phyloP scores from a whole-genome alignment of 2,797 vertebrate species.

The Notolepis coatsorum region DNA sequence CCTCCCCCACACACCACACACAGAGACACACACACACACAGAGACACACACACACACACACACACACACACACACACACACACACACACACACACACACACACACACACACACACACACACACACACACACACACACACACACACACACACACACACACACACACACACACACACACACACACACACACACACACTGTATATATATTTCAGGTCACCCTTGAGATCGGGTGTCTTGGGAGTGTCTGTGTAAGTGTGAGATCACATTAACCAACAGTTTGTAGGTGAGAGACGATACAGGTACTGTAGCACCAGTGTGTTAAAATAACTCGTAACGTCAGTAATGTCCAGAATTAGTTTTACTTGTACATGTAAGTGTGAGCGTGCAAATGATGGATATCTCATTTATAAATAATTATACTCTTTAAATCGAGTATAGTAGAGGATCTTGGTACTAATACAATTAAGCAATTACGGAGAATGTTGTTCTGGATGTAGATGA shows the following conservation, averaged over 20 bases:
- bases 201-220: slow-evolving; percentile 22
- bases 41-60: neutral
- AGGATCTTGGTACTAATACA: too few species aligned
- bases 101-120: too few species aligned
- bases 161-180: neutral
- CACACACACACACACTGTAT: neutral
- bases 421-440: too few species aligned
- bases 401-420: neutral
- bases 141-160: too few species aligned
- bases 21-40: too few species aligned
- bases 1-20: too few species aligned
- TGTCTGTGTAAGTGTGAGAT: slow-evolving; percentile 35
- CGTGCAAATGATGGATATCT: neutral
- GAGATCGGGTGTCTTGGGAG: slow-evolving; percentile 57
- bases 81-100: too few species aligned
- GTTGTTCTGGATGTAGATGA: too few species aligned
- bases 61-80: neutral
- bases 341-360: neutral
- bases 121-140: too few species aligned
- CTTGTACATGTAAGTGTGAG: too few species aligned
- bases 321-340: neutral
- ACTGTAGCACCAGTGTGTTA: too few species aligned
- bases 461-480: too few species aligned
- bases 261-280: slow-evolving; percentile 34
- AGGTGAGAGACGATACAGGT: neutral